Base-by-base conservation (phyloP, 2,113 vertebrate species). In the Scartelaos histophorus region DNA sequence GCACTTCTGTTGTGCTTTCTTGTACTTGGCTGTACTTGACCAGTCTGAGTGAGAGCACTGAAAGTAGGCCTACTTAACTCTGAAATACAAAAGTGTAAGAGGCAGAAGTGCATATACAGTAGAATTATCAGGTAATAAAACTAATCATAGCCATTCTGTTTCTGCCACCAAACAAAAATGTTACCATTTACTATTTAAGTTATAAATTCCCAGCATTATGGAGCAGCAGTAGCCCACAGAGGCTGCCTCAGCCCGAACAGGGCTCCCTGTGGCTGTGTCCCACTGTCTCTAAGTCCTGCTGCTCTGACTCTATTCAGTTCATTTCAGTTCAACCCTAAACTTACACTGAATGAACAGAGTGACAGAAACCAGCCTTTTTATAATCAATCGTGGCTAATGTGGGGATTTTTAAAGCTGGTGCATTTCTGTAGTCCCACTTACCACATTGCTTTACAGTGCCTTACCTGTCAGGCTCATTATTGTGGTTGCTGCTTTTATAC, bases 361-460 rank as follows among this genome's bases (percentile, higher is more conserved):
- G 65, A 69, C 0, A 24, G 65, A 60, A 79, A 76, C 71, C 29
- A 56, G 66, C 38, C 46, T 71, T 74, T 57, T 78, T 21, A 24
- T 22, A 57, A 72, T 71, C 58, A 69, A 24, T 43, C 19, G 43
- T 58, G 72, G 56, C 47, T 58, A 74, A 72, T 49, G 24, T 69
- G 51, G 58, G 15, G 1, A 25, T 66, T 64, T 69, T 67, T 75
- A 47, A 75, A 75, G 69, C 56, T 54, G 53, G 13, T 69, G 56
- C 67, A 54, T 46, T 56, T 69, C 74, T 80, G 75, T 62, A 21
- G 62, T 0, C 72, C 91, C 68, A 88, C 92, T 0, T 62, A 79
- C 0, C 69, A 70, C 11, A 94, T 92, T 24, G 91, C 93, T 49
- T 70, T 47, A 71, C 22, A 25, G 21, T 22, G 47, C 72, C 21